These are phyloP conservation scores for Drosophila oshimai DNA, from an alignment of 1,140 invertebrate genomes.

Conservation along the genomic window DNA sequence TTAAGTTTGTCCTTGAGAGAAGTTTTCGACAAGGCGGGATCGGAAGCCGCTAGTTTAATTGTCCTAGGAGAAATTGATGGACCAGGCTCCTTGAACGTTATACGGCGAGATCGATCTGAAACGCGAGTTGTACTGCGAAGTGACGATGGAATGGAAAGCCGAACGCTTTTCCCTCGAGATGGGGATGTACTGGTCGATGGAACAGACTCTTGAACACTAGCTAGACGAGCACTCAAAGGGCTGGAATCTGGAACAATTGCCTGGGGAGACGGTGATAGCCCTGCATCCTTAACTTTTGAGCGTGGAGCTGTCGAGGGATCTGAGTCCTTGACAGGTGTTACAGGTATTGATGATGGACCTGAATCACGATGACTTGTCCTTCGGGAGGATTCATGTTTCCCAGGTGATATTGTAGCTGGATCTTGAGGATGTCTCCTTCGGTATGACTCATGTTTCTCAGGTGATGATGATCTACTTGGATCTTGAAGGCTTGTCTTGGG, in stretches of 20 bases:
- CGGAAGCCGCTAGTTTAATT: neutral
- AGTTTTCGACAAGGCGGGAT: neutral
- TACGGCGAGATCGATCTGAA: too few species aligned
- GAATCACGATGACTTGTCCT: neutral
- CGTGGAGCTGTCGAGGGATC: neutral
- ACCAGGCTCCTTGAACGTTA: neutral
- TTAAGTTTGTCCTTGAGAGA: neutral
- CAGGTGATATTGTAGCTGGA: too few species aligned
- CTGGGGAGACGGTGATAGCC: neutral
- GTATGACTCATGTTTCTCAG: too few species aligned
- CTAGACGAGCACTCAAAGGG: neutral
- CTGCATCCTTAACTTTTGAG: neutral
- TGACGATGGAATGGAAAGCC: too few species aligned
- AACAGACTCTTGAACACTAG: neutral
- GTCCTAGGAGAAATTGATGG: neutral
- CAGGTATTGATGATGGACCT: neutral
- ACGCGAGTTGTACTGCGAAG: too few species aligned
- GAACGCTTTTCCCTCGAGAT: neutral
- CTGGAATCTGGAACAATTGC: neutral
- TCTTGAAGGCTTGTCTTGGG: too few species aligned
- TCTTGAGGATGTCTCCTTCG: too few species aligned
- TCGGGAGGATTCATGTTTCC: neutral
- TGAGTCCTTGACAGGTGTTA: neutral
- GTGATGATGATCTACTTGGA: too few species aligned
- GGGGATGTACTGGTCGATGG: too few species aligned